Base-by-base conservation (phyloP, 2,797 vertebrate species). In the Pelobates cultripes region DNA sequence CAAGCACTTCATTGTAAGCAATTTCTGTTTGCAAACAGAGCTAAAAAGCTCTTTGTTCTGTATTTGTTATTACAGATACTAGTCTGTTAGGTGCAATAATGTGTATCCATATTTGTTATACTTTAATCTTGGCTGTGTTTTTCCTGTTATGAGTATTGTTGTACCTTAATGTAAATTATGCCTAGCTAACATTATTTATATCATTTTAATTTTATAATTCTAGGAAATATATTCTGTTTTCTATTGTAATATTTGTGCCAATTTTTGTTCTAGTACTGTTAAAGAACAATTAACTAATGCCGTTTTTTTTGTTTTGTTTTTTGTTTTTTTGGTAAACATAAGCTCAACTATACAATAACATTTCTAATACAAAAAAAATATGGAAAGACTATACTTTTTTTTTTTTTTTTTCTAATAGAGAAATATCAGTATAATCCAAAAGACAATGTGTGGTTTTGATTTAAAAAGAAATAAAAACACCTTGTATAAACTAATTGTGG, bases 81-180 rank as follows among this genome's bases (percentile, higher is more conserved):
- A 57, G 55, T 57, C 14, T 57, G 55, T 57, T 14, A 15, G 9
- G 55, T 9, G 55, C 55, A 12, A 57, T 57, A 51, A 1, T 12
- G 55, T 64, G 2, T 40, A 64, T 64, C 17, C 6, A 64, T 64
- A 41, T 4, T 7, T 7, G 17, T 64, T 6, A 4, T 12, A 14
- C 7, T 64, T 3, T 51, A 45, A 71, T 68, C 47, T 74, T 43
- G 12, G 7, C 17, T 43, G 15, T 81, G 67, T 64, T 70, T 64
- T 64, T 17, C 5, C 43, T 13, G 17, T 64, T 53, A 41, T 72
- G 40, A 64, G 71, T 69, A 57, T 75, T 81, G 2, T 70, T 74
- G 40, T 70, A 75, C 13, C 40, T n/a, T 55, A 40, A 42, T 8
- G 42, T 77, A 70, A 81, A 70, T 81, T 81, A 81, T 81, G 73